Evolutionary conservation across 2,797 vertebrate species (phyloP).

Genomic region (Gymnodraco acuticeps): DNA sequence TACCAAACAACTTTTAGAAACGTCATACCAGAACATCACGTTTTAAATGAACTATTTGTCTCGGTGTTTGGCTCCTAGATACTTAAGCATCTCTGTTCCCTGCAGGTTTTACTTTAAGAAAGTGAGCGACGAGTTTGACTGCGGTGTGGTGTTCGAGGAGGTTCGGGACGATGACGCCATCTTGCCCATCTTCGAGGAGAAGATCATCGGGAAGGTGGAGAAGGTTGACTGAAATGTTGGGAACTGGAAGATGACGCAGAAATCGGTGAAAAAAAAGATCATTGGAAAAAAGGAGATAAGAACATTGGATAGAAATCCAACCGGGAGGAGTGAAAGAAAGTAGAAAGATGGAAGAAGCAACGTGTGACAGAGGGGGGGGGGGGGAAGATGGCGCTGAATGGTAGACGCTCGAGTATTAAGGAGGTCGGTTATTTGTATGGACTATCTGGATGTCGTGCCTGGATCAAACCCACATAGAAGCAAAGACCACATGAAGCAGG

Average conservation of each 20-base stretch:
- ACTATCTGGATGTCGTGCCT: conserved; percentile 52
- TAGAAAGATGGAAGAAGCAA: conserved; percentile 64
- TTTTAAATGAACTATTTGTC: not conserved
- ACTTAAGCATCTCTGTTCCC: accelerated
- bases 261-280: conserved; percentile 36
- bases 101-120: conserved; percentile 98
- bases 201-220: conserved; percentile 96
- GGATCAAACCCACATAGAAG: conserved; percentile 40
- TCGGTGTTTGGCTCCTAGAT: accelerated
- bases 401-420: conserved; percentile 52
- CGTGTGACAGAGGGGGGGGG: conserved; percentile 47
- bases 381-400: conserved; percentile 36
- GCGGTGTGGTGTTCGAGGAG: conserved; percentile 96
- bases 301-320: conserved; percentile 46
- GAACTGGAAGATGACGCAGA: conserved; percentile 46
- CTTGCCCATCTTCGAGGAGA: conserved; percentile 95
- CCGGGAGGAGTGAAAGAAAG: conserved; percentile 53
- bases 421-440: conserved; percentile 43
- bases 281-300: conserved; percentile 36
- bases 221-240: conserved; percentile 90
- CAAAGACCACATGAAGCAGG: conserved; percentile 44
- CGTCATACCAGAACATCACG: no score
- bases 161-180: conserved; percentile 92
- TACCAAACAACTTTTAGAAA: no score
- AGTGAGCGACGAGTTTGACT: conserved; percentile 96